phyloP scores from a whole-genome alignment of 2,797 vertebrate genomes.

The Sphenopsis melanotis region DNA sequence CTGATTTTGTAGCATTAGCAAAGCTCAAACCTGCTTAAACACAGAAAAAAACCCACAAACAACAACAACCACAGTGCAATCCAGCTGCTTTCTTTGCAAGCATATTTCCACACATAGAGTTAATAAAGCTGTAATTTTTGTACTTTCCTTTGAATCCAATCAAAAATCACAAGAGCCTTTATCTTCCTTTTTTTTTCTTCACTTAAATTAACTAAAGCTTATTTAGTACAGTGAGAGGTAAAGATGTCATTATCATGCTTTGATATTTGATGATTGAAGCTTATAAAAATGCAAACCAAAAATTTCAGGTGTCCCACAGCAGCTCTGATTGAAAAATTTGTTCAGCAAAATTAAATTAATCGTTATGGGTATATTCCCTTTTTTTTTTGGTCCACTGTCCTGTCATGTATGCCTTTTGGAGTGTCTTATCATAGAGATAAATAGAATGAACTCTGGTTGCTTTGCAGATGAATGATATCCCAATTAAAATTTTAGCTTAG shows the following conservation, averaged over 20 bases:
- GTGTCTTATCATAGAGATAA: background rate
- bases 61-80: background rate
- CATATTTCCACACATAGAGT: background rate
- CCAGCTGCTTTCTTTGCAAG: background rate
- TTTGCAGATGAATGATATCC: background rate
- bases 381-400: background rate
- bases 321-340: background rate
- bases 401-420: background rate
- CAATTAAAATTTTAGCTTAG: slow-evolving; percentile 6
- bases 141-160: background rate
- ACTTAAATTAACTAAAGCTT: background rate
- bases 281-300: background rate
- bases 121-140: background rate
- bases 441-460: background rate
- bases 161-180: background rate
- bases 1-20: background rate
- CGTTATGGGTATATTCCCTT: background rate
- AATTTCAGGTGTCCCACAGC: background rate
- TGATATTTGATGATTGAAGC: background rate
- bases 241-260: background rate
- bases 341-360: background rate
- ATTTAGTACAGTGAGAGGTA: background rate
- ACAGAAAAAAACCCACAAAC: background rate
- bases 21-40: background rate
- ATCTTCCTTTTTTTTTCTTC: background rate